phyloP scores from a whole-genome alignment of 2,888 invertebrate species.

The Teleogryllus oceanicus region DNA sequence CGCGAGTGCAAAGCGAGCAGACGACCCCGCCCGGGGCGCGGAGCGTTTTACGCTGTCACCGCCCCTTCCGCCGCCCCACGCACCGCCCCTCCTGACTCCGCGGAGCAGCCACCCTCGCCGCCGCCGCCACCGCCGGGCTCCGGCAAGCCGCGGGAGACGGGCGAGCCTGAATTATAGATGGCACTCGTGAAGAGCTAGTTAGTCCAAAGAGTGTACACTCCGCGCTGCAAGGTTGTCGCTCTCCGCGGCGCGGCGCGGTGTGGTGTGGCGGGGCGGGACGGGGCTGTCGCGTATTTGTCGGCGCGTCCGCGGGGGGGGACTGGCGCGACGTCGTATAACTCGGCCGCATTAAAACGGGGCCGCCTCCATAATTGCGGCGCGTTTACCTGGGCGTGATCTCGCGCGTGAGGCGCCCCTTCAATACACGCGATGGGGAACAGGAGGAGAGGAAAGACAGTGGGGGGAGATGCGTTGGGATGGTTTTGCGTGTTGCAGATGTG shows the following conservation, averaged over 20 bases:
- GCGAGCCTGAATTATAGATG: neutral
- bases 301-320: neutral
- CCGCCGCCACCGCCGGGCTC: neutral
- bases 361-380: too few species aligned
- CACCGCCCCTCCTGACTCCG: neutral
- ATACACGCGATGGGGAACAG: too few species aligned
- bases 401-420: too few species aligned
- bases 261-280: neutral
- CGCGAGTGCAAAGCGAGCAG: too few species aligned
- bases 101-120: neutral
- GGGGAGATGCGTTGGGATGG: too few species aligned
- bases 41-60: conserved; percentile 6
- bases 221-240: conserved; percentile 4
- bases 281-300: neutral
- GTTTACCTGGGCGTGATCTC: too few species aligned
- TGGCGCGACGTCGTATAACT: too few species aligned
- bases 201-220: conserved; percentile 18
- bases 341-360: too few species aligned
- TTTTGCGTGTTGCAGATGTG: too few species aligned
- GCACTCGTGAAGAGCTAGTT: conserved; percentile 18
- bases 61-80: neutral
- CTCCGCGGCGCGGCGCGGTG: neutral
- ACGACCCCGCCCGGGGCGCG: neutral
- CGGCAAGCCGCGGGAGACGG: neutral
- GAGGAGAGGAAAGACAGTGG: too few species aligned